These are phyloP conservation scores for Chlorops oryzae DNA, from an alignment of 1,140 invertebrate species.

Conservation along the genomic window DNA sequence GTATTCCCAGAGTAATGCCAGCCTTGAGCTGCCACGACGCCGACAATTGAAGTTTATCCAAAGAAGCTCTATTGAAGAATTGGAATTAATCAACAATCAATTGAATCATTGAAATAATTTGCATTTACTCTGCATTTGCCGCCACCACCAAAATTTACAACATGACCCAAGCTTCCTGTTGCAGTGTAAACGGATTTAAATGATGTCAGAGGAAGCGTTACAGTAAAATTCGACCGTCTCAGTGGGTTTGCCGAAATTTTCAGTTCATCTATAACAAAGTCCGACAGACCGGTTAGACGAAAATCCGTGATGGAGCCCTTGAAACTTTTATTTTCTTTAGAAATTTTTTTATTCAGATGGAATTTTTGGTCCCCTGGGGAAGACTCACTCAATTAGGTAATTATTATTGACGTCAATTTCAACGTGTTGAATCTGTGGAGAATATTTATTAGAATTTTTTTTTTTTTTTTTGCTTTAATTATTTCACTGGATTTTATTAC, in stretches of 20 bases:
- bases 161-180: slow-evolving; percentile 36
- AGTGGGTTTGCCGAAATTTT: slow-evolving; percentile 15
- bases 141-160: slow-evolving; percentile 34
- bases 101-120: not conserved
- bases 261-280: slow-evolving; percentile 25
- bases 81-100: not conserved
- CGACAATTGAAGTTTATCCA: slow-evolving; percentile 20
- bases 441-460: too few species aligned
- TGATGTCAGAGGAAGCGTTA: slow-evolving; percentile 28
- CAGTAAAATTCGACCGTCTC: slow-evolving; percentile 21
- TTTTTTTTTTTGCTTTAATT: too few species aligned
- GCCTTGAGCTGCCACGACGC: slow-evolving; percentile 25
- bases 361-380: too few species aligned
- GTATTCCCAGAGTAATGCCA: slow-evolving; percentile 19
- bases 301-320: slow-evolving; percentile 33
- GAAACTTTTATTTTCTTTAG: slow-evolving; percentile 19
- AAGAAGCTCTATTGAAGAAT: slow-evolving; percentile 14
- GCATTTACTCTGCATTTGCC: slow-evolving; percentile 35
- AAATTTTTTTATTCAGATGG: not conserved
- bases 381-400: slow-evolving; percentile 39
- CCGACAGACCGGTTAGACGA: slow-evolving; percentile 28
- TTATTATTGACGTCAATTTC: slow-evolving; percentile 25
- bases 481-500: too few species aligned
- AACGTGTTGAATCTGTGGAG: slow-evolving; percentile 20
- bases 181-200: slow-evolving; percentile 37